A percentile compares a stretch with the other conserved stretches of the same genome.
These are phyloP conservation scores for Pipistrellus pipistrellus DNA, from an alignment of 2,797 vertebrate genomes.

Conservation along the genomic window DNA sequence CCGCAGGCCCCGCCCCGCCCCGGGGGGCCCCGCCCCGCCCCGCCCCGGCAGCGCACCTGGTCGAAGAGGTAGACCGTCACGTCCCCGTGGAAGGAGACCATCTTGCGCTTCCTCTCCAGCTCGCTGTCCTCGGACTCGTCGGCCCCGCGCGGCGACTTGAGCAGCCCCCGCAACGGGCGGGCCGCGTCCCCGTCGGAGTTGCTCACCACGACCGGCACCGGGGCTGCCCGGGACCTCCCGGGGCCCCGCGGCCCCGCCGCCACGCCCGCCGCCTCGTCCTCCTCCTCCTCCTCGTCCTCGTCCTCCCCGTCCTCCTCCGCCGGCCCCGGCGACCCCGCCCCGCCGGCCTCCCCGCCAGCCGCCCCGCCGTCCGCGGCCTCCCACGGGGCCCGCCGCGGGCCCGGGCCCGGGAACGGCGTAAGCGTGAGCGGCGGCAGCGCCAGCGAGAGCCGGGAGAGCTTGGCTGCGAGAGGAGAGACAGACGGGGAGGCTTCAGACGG, in stretches of 20 bases:
- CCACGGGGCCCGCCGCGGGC: constrained; percentile 92
- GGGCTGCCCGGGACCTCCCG: constrained; percentile 90
- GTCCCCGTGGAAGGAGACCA: constrained; percentile 98
- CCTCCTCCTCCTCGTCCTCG: constrained; percentile 86
- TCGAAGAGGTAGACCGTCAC: constrained; percentile 98
- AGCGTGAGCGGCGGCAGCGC: constrained; percentile 95
- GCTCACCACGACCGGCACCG: constrained; percentile 94
- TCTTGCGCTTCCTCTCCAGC: constrained; percentile 91
- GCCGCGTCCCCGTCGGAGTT: constrained; percentile 93
- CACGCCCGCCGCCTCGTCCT: constrained; percentile 89
- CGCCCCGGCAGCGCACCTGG: constrained; percentile 90
- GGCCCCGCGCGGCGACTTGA: constrained; percentile 94
- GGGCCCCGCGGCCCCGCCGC: constrained; percentile 89
- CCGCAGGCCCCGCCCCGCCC: too few species aligned
- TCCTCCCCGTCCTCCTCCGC: constrained; percentile 88
- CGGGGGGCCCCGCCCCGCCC: too few species aligned
- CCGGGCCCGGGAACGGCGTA: constrained; percentile 92
- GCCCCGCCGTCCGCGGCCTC: constrained; percentile 91
- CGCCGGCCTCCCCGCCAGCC: constrained; percentile 83
- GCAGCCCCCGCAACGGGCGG: constrained; percentile 93
- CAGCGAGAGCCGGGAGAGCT: constrained; percentile 95
- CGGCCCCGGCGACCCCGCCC: constrained; percentile 81
- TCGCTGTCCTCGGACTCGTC: constrained; percentile 92
- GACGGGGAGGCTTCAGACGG: too few species aligned
- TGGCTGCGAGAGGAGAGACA: constrained; percentile 86